Evolutionary conservation across 37 sponge, comb jelly and placozoan genomes (phyloP), one percentile per base, ranked within the genome.

Genomic region (Theonella swinhoei): DNA sequence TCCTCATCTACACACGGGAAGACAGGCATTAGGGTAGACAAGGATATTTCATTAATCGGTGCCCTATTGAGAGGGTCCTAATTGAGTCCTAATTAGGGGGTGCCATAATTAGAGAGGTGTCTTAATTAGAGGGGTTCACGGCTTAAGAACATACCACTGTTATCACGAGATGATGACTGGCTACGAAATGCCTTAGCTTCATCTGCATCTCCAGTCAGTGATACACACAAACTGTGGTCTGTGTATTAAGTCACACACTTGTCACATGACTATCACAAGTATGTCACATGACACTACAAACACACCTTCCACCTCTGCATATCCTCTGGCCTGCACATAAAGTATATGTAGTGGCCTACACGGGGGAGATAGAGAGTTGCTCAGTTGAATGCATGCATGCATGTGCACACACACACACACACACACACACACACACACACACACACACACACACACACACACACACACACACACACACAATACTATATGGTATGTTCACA

Each of bases 301-400:
- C 28, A 14, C 77, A 88, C 89, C 92, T 39, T 82, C 47, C 0
- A 88, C 89, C n/a, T 90, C 78, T n/a, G 73, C 42, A 65, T 86
- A 92, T 35, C 85, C 94, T 36, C 64, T 86, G 38, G 80, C 80
- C 82, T 95, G 95, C 40, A 83, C 77, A 89, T 70, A 92, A 28
- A 95, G 75, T 22, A 95, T 74, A 58, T 95, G 92, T 31, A 95
- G 80, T 35, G 90, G 86, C 64, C 95, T 95, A 60, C 14, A 33
- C 4, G 38, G 65, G 33, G 17, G 62, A 26, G 4, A 23, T 9
- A 4, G 34, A 19, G 33, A n/a, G n/a, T n/a, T n/a, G n/a, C n/a
- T 11, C 61, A 66, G 24, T 22, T 32, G 30, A 29, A 63, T 28
- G 28, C 41, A 77, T 17, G 22, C 30, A 68, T 32, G 30, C 17